These are phyloP conservation scores for Venusia cambrica DNA, from an alignment of 2,888 invertebrate species.

Conservation along the genomic window DNA sequence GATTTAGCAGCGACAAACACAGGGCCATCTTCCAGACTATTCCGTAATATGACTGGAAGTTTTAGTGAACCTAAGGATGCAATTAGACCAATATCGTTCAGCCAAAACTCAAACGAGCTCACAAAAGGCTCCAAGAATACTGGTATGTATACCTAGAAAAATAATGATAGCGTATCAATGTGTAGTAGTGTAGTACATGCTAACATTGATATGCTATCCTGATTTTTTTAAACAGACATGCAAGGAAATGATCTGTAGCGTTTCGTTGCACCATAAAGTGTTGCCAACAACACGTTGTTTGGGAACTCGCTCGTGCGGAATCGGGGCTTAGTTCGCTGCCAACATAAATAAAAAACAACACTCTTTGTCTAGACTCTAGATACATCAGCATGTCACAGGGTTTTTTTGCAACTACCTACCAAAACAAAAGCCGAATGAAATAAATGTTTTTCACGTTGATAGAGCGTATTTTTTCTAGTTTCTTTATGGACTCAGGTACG, in stretches of 20 bases:
- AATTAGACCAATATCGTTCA: conserved; percentile 57
- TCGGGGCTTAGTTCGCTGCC: conserved; percentile 8
- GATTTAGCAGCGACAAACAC: conserved; percentile 40
- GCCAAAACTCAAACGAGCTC: conserved; percentile 40
- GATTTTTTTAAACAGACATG: too few species aligned
- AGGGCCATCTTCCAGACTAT: conserved; percentile 41
- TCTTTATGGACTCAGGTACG: too few species aligned
- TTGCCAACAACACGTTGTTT: conserved; percentile 13
- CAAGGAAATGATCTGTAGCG: too few species aligned
- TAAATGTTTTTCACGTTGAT: too few species aligned
- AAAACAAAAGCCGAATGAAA: not conserved
- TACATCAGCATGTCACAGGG: conserved; percentile 6
- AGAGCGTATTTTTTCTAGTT: too few species aligned
- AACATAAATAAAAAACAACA: conserved; percentile 11
- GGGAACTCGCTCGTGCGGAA: conserved; percentile 10
- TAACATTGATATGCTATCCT: too few species aligned
- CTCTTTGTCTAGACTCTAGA: conserved; percentile 6
- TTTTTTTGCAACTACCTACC: not conserved
- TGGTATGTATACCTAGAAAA: conserved; percentile 20
- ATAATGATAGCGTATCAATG: too few species aligned
- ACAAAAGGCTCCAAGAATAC: conserved; percentile 19
- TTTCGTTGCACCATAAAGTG: conserved; percentile 6
- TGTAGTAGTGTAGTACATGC: too few species aligned
- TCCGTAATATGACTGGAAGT: conserved; percentile 45
- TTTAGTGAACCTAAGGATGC: conserved; percentile 35